Evolutionary conservation across 2,888 invertebrate species (phyloP).

Genomic region (Xanthorhoe designata): DNA sequence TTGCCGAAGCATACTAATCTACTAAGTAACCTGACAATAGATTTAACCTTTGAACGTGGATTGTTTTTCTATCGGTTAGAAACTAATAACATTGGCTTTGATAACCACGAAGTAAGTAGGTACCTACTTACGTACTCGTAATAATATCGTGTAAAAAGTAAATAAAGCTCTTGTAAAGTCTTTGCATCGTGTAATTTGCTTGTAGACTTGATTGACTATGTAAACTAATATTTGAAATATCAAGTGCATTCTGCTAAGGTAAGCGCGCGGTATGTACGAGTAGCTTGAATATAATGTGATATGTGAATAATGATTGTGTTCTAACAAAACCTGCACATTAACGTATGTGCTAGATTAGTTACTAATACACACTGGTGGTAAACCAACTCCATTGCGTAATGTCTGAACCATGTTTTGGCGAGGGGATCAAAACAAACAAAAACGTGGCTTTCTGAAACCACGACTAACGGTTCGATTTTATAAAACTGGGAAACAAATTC

Average conservation of each 20-base stretch:
- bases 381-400: slow-evolving; percentile 15
- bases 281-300: slow-evolving; percentile 9
- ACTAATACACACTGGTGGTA: slow-evolving; percentile 20
- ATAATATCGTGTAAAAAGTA: background rate
- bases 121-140: background rate
- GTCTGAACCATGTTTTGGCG: slow-evolving; percentile 23
- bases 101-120: slow-evolving; percentile 3
- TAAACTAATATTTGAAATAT: background rate
- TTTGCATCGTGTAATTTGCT: slow-evolving; percentile 53
- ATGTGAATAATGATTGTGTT: slow-evolving; percentile 8
- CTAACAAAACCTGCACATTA: slow-evolving; percentile 29
- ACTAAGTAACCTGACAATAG: background rate
- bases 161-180: slow-evolving; percentile 36
- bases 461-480: background rate
- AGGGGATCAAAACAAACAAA: background rate
- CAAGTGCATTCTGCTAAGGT: background rate
- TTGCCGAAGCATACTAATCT: slow-evolving; percentile 3
- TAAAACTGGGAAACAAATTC: background rate
- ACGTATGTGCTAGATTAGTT: slow-evolving; percentile 20
- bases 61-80: background rate
- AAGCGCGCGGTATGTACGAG: background rate
- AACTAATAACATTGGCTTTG: background rate
- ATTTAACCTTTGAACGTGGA: background rate
- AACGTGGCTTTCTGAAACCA: background rate
- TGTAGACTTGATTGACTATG: background rate